Percentiles rank a stretch among this genome's conserved stretches.
Conservation (phyloP, 1,140 invertebrate species). For the Pseudomyrmex flavicornis region DNA sequence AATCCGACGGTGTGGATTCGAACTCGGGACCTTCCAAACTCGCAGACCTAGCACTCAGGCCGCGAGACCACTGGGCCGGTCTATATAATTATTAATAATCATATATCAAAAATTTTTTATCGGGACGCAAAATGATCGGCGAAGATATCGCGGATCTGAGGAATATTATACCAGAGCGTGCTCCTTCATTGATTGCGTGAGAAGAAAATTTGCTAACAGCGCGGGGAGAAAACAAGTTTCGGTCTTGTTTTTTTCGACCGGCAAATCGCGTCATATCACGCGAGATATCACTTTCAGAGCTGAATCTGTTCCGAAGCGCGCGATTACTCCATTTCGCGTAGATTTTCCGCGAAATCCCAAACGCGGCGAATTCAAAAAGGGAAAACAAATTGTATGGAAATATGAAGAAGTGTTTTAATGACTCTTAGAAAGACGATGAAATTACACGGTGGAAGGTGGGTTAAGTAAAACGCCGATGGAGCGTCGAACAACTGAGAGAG, state of each 20-base stretch:
- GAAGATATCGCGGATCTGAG: constrained; percentile 59
- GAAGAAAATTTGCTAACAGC: constrained; percentile 24
- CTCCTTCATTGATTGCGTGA: background rate
- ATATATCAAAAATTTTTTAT: no score
- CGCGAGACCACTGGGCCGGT: no score
- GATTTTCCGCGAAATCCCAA: constrained; percentile 43
- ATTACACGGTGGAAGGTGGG: constrained; percentile 51
- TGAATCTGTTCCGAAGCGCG: constrained; percentile 7
- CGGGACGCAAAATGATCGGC: no score
- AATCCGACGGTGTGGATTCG: no score
- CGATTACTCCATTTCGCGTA: constrained; percentile 60
- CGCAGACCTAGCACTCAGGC: no score
- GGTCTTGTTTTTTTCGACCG: background rate
- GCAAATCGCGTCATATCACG: background rate
- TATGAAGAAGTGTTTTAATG: constrained; percentile 71
- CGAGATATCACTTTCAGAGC: background rate
- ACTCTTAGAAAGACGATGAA: constrained; percentile 56
- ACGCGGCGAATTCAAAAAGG: constrained; percentile 47
- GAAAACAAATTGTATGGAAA: constrained; percentile 74
- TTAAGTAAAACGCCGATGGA: constrained; percentile 49
- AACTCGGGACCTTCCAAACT: no score
- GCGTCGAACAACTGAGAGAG: background rate
- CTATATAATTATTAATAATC: no score
- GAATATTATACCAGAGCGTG: constrained; percentile 45
- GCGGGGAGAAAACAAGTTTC: background rate